Base-by-base conservation (phyloP, 2,888 invertebrate genomes). In the Rugalucina vietnamica region DNA sequence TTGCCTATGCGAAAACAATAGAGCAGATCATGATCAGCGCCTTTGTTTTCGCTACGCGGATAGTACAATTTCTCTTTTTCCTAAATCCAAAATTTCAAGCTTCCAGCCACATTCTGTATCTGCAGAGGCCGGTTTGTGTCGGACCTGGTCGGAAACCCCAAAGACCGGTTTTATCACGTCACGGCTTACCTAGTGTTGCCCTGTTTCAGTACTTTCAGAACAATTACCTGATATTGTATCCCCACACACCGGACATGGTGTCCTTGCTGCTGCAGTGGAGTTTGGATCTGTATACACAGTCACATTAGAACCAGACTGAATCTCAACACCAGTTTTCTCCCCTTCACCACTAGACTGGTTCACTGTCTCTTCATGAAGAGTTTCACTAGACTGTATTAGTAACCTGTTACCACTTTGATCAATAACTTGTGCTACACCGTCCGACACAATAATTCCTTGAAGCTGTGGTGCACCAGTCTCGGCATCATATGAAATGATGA, bases 221-320 rank as follows among this genome's bases (percentile, higher is more conserved):
- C 14, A 73, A 81, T 54, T 82, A 93, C 94, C 94, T 90, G 94
- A 94, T 32, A 94, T 88, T 82, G 90, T 91, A 84, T 94, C 94
- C 8, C 92, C 92, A 90, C 94, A 94, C 1, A 94, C 89, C 12
- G 94, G 94, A 89, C 94, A 94, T 0, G 88, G 89, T 24, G 85
- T 81, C 34, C 79, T 79, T 24, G 65, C 27, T 27, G 70, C 27
- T 39, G 57, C 3, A n/a, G 34, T 39, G 27, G 50, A 10, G n/a
- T 73, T 24, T 21, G 73, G 32, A 60, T 79, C 75, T 60, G 69
- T 54, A 57, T 74, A 54, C 34, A 79, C 60, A 29, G 75, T 57
- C 36, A 77, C 50, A 34, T 73, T 27, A 50, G 60, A 65, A 12
- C 39, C 43, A 4, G 43, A n/a, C 12, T 36, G 54, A 21, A 60